These are phyloP conservation scores for Dryomyza anilis DNA, from an alignment of 2,888 invertebrate species.

Conservation along the genomic window DNA sequence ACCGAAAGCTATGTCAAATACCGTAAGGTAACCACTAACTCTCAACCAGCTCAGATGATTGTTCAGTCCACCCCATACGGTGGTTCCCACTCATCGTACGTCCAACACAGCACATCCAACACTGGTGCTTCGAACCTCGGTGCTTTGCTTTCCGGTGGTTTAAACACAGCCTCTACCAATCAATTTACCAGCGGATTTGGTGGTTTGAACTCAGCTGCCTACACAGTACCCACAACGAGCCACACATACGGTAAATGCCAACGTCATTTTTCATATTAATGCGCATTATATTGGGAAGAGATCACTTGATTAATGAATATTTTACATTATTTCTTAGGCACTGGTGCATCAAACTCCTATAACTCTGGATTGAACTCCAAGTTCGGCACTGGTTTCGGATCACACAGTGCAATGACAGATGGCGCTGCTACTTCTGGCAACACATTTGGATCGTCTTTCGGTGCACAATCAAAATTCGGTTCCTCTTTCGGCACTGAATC, in stretches of 20 bases:
- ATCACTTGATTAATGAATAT: no score
- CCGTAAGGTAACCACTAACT: conserved; percentile 42
- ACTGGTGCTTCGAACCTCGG: conserved; percentile 32
- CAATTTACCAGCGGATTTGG: not conserved
- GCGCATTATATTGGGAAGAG: no score
- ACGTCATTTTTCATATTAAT: not conserved
- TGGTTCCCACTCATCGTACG: conserved; percentile 34
- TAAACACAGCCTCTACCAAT: conserved; percentile 10
- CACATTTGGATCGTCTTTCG: conserved; percentile 28
- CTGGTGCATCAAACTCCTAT: conserved; percentile 3
- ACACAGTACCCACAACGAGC: no score
- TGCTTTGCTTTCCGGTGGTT: conserved; percentile 32
- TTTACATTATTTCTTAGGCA: conserved; percentile 14
- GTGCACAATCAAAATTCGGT: conserved; percentile 33
- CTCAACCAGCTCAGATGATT: conserved; percentile 35
- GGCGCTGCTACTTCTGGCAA: conserved; percentile 31
- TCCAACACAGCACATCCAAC: conserved; percentile 27
- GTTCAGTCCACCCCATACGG: conserved; percentile 30
- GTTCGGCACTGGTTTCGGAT: conserved; percentile 12
- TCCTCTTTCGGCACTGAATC: conserved; percentile 37
- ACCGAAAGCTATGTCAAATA: conserved; percentile 40
- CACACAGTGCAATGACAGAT: conserved; percentile 28
- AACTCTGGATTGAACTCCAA: not conserved
- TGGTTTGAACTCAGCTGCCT: not conserved
- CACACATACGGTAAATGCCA: no score